These are phyloP conservation scores for Pipistrellus nathusii DNA, from an alignment of 2,797 vertebrate genomes.

Conservation along the genomic window DNA sequence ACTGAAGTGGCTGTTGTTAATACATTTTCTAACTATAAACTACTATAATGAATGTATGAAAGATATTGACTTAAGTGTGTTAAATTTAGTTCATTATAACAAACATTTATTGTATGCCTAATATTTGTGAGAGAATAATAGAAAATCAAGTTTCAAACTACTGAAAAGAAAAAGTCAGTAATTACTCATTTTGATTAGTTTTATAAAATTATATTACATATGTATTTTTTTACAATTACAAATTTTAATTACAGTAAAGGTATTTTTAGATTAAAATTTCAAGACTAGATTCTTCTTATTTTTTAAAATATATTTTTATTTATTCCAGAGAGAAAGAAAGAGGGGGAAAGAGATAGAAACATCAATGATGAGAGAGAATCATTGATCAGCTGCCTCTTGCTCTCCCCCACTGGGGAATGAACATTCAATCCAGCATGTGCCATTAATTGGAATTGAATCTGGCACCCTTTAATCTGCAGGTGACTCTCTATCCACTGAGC, in stretches of 20 bases:
- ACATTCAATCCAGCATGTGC: background rate
- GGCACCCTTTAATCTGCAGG: too few relatives aligned
- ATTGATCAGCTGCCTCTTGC: background rate
- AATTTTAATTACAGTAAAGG: background rate
- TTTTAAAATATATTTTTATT: background rate
- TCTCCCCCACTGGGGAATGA: background rate
- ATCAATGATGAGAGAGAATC: background rate
- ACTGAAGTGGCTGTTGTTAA: conserved; percentile 6
- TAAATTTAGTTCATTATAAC: background rate
- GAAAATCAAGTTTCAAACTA: background rate
- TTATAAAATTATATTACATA: background rate
- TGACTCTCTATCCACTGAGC: too few relatives aligned
- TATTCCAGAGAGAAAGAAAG: background rate
- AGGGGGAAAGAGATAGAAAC: background rate
- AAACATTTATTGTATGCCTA: conserved; percentile 23
- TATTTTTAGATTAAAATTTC: conserved; percentile 20
- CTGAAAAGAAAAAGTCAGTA: background rate
- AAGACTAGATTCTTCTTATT: background rate
- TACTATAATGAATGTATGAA: background rate
- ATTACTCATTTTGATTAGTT: conserved; percentile 14
- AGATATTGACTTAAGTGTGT: background rate
- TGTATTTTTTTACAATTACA: background rate
- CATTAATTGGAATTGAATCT: background rate
- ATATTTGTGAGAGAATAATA: background rate
- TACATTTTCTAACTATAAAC: conserved; percentile 13